These are phyloP conservation scores for Trichomycterus rosablanca DNA, from an alignment of 2,113 vertebrate genomes.

Conservation along the genomic window DNA sequence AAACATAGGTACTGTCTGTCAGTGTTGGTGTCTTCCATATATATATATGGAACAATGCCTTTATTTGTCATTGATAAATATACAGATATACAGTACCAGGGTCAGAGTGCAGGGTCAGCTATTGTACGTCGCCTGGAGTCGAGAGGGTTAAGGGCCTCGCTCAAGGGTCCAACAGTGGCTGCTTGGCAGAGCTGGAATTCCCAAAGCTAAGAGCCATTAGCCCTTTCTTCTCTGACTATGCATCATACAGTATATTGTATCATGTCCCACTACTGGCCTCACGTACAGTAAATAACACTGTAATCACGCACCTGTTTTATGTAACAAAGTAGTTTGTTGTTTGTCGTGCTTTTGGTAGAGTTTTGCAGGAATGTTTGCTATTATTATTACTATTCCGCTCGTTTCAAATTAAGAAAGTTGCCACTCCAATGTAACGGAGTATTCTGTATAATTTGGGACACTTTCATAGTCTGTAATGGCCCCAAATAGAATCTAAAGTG, in stretches of 20 bases:
- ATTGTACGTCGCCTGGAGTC: too few species aligned
- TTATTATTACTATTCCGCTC: constrained; percentile 52
- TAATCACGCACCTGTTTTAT: constrained; percentile 31
- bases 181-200: too few species aligned
- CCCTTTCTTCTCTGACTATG: too few species aligned
- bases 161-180: too few species aligned
- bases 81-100: too few species aligned
- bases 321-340: constrained; percentile 15
- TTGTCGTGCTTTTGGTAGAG: constrained; percentile 32
- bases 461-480: constrained; percentile 71
- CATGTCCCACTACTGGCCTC: constrained; percentile 20
- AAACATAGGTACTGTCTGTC: too few species aligned
- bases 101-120: too few species aligned
- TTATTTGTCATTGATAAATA: too few species aligned
- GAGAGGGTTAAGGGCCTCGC: too few species aligned
- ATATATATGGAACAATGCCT: too few species aligned
- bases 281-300: constrained; percentile 9
- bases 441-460: constrained; percentile 63
- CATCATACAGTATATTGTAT: constrained; percentile 7
- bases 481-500: constrained; percentile 72
- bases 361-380: constrained; percentile 43
- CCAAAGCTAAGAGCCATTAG: too few species aligned
- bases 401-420: constrained; percentile 65
- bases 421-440: constrained; percentile 67
- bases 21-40: too few species aligned